Base-by-base conservation (phyloP, 2,113 vertebrate genomes). In the Callionymus lyra region DNA sequence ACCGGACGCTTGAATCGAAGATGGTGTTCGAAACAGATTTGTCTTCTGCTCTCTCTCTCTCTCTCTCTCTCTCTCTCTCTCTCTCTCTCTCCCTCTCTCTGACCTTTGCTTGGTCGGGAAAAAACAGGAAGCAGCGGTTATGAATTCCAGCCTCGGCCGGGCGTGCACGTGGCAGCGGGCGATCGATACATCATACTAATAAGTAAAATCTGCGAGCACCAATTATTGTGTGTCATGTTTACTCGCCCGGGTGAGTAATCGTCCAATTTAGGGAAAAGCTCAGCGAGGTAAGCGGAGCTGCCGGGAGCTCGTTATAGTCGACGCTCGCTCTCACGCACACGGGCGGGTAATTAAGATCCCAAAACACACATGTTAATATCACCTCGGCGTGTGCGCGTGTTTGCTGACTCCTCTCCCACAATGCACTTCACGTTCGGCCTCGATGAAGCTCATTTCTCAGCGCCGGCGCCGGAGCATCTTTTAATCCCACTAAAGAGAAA, bases 211-310 rank as follows among this genome's bases (percentile, higher is more conserved):
- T 80, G 73, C 67, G 45, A 76, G 65, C 51, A 33, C 59, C 82
- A 81, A 82, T 84, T 81, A 83, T 67, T 56, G 72, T 49, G 16
- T 64, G 75, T 78, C 84, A 77, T 78, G 81, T 84, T 79, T 74
- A 65, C 60, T 59, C 57, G 42, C 49, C 50, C 45, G 50, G 41
- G 68, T 82, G 80, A 84, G 71, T 82, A 80, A 86, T 80, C 64
- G 59, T 57, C 68, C 74, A 80, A 81, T 83, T 83, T 82, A 68
- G 68, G 3, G 19, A 66, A 68, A 31, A 65, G 63, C 75, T 65
- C 47, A 38, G 45, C 21, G 35, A 72, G 81, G 67, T 80, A 65
- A 79, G 71, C 51, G 64, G 65, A 55, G 62, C 67, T 40, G 63
- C 47, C 31, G 43, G 52, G 47, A 56, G 68, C 66, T 68, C 41